phyloP scores from a whole-genome alignment of 2,113 vertebrate species.

The Papio anubis region DNA sequence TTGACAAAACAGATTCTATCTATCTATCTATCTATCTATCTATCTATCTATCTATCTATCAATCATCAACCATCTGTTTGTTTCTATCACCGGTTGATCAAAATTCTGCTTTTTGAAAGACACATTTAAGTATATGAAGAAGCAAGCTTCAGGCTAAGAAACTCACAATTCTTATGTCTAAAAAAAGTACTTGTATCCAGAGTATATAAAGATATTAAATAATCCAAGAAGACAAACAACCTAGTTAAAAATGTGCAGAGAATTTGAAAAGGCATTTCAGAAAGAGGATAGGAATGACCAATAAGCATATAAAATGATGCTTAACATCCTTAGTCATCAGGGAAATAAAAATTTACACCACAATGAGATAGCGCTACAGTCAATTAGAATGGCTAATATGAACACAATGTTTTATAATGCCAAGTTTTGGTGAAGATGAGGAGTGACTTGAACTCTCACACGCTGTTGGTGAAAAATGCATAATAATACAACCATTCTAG shows the following conservation, averaged over 20 bases:
- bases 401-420: not conserved
- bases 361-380: not conserved
- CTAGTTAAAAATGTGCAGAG: not conserved
- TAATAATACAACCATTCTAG: not conserved
- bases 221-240: slow-evolving; percentile 1
- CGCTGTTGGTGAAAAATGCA: not conserved
- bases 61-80: not conserved
- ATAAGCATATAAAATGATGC: slow-evolving; percentile 15
- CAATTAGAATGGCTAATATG: not conserved
- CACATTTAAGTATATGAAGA: not conserved
- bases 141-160: not conserved
- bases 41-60: not conserved
- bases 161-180: not conserved
- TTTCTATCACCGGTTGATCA: not conserved
- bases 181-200: not conserved
- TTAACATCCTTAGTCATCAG: not conserved
- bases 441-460: not conserved
- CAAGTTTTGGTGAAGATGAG: not conserved
- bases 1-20: not conserved
- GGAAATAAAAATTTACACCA: slow-evolving; percentile 1
- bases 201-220: slow-evolving; percentile 19
- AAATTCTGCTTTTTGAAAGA: not conserved
- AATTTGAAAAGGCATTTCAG: slow-evolving; percentile 40
- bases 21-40: not conserved
- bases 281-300: not conserved